These are phyloP conservation scores for Spizaetus ornatus DNA, from an alignment of 2,113 vertebrate species.

Conservation along the genomic window DNA sequence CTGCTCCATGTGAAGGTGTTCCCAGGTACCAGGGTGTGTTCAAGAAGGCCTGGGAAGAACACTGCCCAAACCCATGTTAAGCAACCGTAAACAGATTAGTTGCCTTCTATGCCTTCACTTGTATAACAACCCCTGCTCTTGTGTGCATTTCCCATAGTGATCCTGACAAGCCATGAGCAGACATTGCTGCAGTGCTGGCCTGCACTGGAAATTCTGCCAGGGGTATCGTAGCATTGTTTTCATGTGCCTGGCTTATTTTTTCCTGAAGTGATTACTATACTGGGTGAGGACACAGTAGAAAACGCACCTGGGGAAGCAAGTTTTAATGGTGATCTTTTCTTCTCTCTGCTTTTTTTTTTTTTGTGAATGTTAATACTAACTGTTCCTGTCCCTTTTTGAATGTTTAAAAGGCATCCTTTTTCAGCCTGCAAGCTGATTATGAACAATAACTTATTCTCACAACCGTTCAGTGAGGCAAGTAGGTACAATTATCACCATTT, in stretches of 20 bases:
- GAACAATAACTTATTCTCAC: neutral
- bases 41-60: neutral
- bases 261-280: neutral
- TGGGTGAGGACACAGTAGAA: neutral
- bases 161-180: neutral
- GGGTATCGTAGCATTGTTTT: neutral
- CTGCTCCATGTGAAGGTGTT: neutral
- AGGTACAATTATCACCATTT: neutral
- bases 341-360: neutral
- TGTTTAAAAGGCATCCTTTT: neutral
- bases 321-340: neutral
- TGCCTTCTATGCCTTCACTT: neutral
- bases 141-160: neutral
- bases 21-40: neutral
- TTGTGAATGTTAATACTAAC: neutral
- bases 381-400: neutral
- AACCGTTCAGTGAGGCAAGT: neutral
- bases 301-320: neutral
- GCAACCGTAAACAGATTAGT: neutral
- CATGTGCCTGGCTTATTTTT: neutral
- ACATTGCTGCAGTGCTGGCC: neutral
- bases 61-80: neutral
- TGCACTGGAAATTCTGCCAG: neutral
- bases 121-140: rapidly evolving
- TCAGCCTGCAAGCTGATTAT: neutral